Evolutionary conservation across 2,113 vertebrate genomes (phyloP), one percentile per base, ranked within the genome.

Genomic region (Hippopotamus amphibius): DNA sequence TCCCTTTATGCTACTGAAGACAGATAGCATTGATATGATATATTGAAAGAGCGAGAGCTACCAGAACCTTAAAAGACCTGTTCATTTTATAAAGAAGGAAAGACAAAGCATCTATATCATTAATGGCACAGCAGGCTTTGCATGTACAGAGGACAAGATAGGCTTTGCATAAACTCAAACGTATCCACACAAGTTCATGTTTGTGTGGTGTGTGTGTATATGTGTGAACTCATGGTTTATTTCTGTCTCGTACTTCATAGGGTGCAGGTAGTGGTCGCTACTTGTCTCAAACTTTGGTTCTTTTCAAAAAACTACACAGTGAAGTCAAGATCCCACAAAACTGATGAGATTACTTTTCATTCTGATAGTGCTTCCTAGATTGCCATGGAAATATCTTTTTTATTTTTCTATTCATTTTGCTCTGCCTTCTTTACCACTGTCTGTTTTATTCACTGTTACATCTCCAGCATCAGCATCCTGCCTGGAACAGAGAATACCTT

Each of bases 81-180:
- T 92, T 97, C 22, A 50, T 95, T 95, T 95, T 93, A 41, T 95
- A 37, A 95, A 95, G n/a, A 96, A 83, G 66, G 41, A 33, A 61
- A 72, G 57, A 3, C 8, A 93, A 82, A 11, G 26, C 41, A 88
- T 89, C 7, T 28, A 8, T 85, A 15, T 95, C 41, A 86, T 94
- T 95, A 97, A 81, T 50, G 21, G 46, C 68, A 48, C 5, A 72
- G 3, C 21, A 90, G 3, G 37, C 59, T 68, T 72, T 63, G 72
- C 77, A 26, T 22, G 19, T 55, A 37, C 12, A 85, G 33, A 94
- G 50, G 21, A 61, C n/a, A 87, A 87, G 76, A 33, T 41, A 77
- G 81, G 43, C 69, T 96, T 96, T 95, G 2, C 26, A 3, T 83
- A 63, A 90, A 21, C 33, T 65, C 43, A 87, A 7, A 87, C 1